These are phyloP conservation scores for Amaurobius ferox DNA, from an alignment of 2,888 invertebrate species.

Conservation along the genomic window DNA sequence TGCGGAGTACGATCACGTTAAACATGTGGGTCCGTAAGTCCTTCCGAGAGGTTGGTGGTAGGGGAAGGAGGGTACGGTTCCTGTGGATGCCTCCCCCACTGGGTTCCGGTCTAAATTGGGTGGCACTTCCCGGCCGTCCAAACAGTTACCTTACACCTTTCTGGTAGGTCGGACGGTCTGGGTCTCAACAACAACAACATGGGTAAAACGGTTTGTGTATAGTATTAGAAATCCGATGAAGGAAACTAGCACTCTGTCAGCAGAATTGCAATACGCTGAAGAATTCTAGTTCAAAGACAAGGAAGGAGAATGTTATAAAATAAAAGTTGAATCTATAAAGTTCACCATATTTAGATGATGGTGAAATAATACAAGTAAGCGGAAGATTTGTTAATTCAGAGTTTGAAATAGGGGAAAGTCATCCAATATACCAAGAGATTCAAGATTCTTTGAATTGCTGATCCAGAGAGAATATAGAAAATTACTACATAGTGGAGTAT, in stretches of 20 bases:
- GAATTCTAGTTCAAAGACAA: background rate
- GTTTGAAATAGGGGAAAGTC: background rate
- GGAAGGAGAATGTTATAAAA: background rate
- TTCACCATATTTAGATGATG: background rate
- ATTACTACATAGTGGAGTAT: constrained; percentile 74
- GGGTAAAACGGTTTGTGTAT: too few relatives aligned
- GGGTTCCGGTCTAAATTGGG: too few relatives aligned
- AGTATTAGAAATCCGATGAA: background rate
- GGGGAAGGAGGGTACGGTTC: too few relatives aligned
- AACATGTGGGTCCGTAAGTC: too few relatives aligned
- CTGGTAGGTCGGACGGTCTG: too few relatives aligned
- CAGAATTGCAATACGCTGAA: background rate
- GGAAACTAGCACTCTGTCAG: background rate
- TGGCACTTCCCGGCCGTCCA: too few relatives aligned
- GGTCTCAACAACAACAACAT: too few relatives aligned
- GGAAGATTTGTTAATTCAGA: background rate
- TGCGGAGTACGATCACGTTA: too few relatives aligned
- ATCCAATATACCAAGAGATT: background rate
- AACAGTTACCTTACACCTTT: too few relatives aligned
- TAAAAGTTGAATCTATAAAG: background rate
- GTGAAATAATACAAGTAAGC: constrained; percentile 3
- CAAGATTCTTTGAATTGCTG: background rate
- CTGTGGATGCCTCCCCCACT: too few relatives aligned
- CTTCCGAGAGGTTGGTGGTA: too few relatives aligned
- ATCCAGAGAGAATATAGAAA: constrained; percentile 66